Evolutionary conservation across 37 sponge, comb jelly and placozoan genomes (phyloP), one percentile per base, ranked within the genome.

Genomic region (Crambe crambe): DNA sequence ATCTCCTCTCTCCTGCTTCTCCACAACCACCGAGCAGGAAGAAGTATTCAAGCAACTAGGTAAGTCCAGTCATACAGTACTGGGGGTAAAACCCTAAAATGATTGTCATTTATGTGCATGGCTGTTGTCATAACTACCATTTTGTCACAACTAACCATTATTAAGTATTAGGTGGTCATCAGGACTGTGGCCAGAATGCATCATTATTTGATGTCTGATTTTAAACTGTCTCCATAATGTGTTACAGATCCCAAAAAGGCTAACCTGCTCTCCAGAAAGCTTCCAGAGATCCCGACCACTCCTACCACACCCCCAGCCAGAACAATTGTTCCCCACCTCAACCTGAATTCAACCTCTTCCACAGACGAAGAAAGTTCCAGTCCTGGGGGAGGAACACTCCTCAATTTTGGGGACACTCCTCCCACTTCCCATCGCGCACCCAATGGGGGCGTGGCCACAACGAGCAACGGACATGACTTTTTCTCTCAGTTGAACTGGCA

Each of bases 1-100:
- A 37, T 57, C 83, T 20, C 89, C 89, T 22, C 73, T 89, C 58
- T 21, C 82, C 32, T 85, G 89, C 54, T 90, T 94, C 81, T 57
- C 80, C 3, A 70, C 88, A 2, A 30, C 27, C 35, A n/a, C 37
- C 0, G 95, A 94, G 42, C 74, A 89, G 58, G 61, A 57, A 43
- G 85, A 74, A 58, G 79, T 84, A 18, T 26, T 80, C 21, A 76
- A 72, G 34, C 63, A 47, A 26, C 82, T 77, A 20, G 78, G 90
- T 76, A 36, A 85, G 90, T 69, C n/a, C n/a, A n/a, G n/a, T n/a
- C n/a, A n/a, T n/a, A n/a, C n/a, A n/a, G n/a, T n/a, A n/a, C n/a
- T n/a, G n/a, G n/a, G n/a, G n/a, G n/a, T n/a, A n/a, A n/a, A n/a
- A n/a, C n/a, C n/a, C n/a, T n/a, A n/a, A n/a, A n/a, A n/a, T n/a